Percentiles rank a stretch among this genome's conserved stretches.
phyloP scores from a whole-genome alignment of 1,140 invertebrate genomes.

The Eufriesea mexicana region DNA sequence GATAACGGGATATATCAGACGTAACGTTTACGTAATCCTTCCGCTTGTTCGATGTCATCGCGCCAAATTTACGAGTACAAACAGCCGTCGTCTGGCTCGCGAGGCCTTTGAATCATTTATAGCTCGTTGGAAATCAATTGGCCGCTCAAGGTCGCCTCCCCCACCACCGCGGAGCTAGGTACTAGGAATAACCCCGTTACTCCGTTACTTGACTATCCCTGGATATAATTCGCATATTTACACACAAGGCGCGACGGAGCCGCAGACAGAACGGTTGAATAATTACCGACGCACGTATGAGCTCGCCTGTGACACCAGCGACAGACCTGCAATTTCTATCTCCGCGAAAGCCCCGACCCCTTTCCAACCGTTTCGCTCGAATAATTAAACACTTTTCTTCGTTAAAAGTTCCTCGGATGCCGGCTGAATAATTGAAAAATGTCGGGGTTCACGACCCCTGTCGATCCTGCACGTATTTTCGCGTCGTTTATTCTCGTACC shows the following conservation, averaged over 20 bases:
- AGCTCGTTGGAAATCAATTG: background rate
- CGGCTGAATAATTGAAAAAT: constrained; percentile 26
- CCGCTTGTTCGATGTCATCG: background rate
- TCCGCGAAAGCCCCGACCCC: background rate
- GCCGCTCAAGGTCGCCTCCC: background rate
- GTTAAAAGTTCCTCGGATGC: too few species aligned
- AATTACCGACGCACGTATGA: too few species aligned
- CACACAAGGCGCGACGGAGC: too few species aligned
- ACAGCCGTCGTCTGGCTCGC: background rate
- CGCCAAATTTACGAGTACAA: background rate
- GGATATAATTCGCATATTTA: too few species aligned
- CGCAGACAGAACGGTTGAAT: too few species aligned
- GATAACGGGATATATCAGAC: background rate
- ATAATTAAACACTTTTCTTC: background rate
- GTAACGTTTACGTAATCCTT: background rate
- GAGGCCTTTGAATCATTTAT: background rate
- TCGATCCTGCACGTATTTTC: constrained; percentile 15
- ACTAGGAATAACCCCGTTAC: background rate
- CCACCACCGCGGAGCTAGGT: too few species aligned
- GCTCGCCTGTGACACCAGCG: background rate
- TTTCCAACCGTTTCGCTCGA: background rate
- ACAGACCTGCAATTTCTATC: background rate
- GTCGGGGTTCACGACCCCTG: background rate
- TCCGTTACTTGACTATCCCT: background rate
- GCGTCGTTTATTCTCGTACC: constrained; percentile 2